Base-by-base conservation (phyloP, 1,140 invertebrate species). In the Lasioglossum baleicum region DNA sequence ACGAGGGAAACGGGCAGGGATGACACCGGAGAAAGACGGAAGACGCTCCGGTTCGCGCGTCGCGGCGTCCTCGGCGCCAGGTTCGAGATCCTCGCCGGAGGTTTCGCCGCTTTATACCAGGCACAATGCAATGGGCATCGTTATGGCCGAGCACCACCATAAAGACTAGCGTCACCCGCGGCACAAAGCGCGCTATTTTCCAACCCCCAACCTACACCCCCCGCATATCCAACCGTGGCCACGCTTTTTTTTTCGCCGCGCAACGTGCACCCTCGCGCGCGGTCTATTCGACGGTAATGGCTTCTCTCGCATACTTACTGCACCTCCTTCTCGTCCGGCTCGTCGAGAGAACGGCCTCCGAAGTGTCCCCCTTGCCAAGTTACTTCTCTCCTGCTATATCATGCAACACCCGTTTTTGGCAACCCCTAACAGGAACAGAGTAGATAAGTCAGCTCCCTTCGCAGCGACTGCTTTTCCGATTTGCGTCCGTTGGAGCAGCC, bases 101-200 rank as follows among this genome's bases (percentile, higher is more conserved):
- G 75, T 82, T 80, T 64, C 65, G n/a, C 65, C 68, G 80, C 80
- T 88, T 88, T 85, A 84, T 84, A 83, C 67, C 42, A 15, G 67
- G 82, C 76, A 87, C 88, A 88, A 88, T 87, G 85, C 88, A 72
- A 83, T 83, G 81, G 83, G 83, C 80, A 85, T 86, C 87, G 88
- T 88, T 88, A 87, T 82, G 88, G 84, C 79, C 81, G 79, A 88
- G 79, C 87, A 78, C 63, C 67, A 63, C 75, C 87, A 87, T 88
- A 88, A 88, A 88, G 84, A 88, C 72, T 78, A 76, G 74, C 77
- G 78, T 86, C 83, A 86, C 84, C 84, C 72, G 77, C 56, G 53
- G 64, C 79, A 88, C 87, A 88, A 87, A 88, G 87, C 75, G 66
- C 71, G 77, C 88, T 87, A 88, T 86, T 88, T 88, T 85, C 83